Base-by-base conservation (phyloP, 2,888 invertebrate species). In the Chelonus formosanus region DNA sequence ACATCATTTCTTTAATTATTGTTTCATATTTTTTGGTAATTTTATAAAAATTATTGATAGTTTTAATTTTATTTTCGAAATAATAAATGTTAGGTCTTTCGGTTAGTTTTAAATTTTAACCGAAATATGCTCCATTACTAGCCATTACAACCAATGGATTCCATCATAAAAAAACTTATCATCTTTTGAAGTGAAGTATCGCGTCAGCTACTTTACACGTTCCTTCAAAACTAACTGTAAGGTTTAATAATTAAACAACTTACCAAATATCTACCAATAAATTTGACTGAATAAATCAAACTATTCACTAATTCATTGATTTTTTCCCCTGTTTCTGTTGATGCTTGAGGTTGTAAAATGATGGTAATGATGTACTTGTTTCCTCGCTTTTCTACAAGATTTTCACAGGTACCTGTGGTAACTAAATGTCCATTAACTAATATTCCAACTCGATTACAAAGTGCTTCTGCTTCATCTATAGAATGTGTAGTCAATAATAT, bases 401-500 rank as follows among this genome's bases (percentile, higher is more conserved):
- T 34, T 36, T 74, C 71, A 36, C 67, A 71, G n/a, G 70, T 61
- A 34, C 70, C 74, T 20, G 68, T 67, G 3, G 59, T 61, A 3
- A 65, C 52, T 4, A 74, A 70, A n/a, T 71, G 65, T 43, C 74
- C 71, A 4, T 70, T 61, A 7, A 60, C 57, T 44, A 74, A 59
- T 54, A 74, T 69, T 35, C 71, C 73, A 10, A 73, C 67, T 6
- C 70, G 67, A 7, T 70, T 52, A 60, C 74, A 74, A 53, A 74
- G 65, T 10, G 70, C 71, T 66, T 74, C 74, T 10, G 70, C 68
- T 65, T 74, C 73, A 52, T 59, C 53, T 61, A 68, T 71, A 34
- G 64, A 70, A 48, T 74, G 71, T 2, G 74, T 72, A 8, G 67
- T 68, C 7, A 74, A 56, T 20, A 73, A 53, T n/a, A 74, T 43